These are phyloP conservation scores for Danionella dracula DNA, from an alignment of 2,797 vertebrate species.

Conservation along the genomic window DNA sequence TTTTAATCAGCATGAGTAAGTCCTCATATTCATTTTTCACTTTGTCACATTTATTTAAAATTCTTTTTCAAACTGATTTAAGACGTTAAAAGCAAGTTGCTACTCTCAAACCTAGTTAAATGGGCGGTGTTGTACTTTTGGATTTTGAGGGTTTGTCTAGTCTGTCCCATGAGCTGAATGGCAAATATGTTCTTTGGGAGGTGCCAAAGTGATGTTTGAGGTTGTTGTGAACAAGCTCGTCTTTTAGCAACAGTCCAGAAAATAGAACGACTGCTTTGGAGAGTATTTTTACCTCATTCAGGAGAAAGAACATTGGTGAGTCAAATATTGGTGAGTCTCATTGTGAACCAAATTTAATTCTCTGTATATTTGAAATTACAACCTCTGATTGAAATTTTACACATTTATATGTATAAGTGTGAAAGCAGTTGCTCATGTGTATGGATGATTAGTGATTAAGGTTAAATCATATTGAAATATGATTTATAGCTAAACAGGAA, in stretches of 20 bases:
- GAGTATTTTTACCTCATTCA: constrained; percentile 34
- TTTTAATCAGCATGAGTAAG: too few species aligned
- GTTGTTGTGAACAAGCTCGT: constrained; percentile 36
- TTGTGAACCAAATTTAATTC: too few species aligned
- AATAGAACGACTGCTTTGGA: constrained; percentile 22
- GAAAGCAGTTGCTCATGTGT: too few species aligned
- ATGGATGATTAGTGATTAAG: too few species aligned
- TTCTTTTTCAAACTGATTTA: not conserved
- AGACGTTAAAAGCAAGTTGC: constrained; percentile 8
- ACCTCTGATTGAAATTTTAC: too few species aligned
- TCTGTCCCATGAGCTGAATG: not conserved
- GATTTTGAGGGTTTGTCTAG: not conserved
- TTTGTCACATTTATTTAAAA: too few species aligned
- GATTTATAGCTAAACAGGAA: too few species aligned
- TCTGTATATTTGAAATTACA: too few species aligned
- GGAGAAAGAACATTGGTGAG: constrained; percentile 35
- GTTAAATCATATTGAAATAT: too few species aligned
- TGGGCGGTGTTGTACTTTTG: not conserved
- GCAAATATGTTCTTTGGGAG: constrained; percentile 6
- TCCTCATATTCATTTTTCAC: too few species aligned
- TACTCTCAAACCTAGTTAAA: not conserved
- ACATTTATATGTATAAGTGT: too few species aligned
- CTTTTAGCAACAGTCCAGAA: constrained; percentile 53
- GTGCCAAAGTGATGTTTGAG: constrained; percentile 31
- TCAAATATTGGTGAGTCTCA: constrained; percentile 65